Evolutionary conservation across 2,797 vertebrate genomes (phyloP).

Genomic region (Phrynocephalus vlangalii): DNA sequence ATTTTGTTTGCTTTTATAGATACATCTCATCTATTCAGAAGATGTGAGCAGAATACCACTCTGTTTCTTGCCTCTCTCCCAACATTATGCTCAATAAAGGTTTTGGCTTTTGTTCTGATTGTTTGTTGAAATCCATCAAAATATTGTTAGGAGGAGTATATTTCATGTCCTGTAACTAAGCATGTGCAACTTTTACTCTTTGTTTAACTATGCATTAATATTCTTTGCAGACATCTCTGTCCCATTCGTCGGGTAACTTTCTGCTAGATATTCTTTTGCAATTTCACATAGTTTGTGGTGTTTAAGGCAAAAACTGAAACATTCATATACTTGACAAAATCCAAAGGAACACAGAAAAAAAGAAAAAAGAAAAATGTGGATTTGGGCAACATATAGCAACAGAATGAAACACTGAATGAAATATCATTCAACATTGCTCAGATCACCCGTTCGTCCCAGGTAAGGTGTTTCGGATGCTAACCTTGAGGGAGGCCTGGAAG

Average conservation of each 20-base stretch:
- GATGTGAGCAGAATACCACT: background rate
- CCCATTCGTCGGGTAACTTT: background rate
- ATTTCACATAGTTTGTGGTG: background rate
- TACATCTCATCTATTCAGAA: background rate
- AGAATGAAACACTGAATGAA: too few relatives aligned
- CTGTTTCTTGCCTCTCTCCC: rapidly evolving
- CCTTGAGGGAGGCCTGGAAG: too few relatives aligned
- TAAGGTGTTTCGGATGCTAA: too few relatives aligned
- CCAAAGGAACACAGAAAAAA: too few relatives aligned
- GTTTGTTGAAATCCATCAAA: background rate
- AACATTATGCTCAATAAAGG: rapidly evolving
- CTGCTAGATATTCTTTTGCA: background rate
- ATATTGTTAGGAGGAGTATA: background rate
- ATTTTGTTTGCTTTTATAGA: rapidly evolving
- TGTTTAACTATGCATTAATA: rapidly evolving
- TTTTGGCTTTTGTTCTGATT: background rate
- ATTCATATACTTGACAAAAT: background rate
- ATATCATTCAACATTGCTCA: too few relatives aligned
- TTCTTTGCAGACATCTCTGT: background rate
- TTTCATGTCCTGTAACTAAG: background rate
- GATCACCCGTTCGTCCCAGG: too few relatives aligned
- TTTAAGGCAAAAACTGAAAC: background rate
- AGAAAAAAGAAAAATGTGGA: too few relatives aligned
- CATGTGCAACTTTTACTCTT: background rate
- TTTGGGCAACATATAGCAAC: too few relatives aligned